Percentiles rank a stretch among this genome's conserved stretches.
These are phyloP conservation scores for Stratiomys singularior DNA, from an alignment of 2,888 invertebrate genomes.

Conservation along the genomic window DNA sequence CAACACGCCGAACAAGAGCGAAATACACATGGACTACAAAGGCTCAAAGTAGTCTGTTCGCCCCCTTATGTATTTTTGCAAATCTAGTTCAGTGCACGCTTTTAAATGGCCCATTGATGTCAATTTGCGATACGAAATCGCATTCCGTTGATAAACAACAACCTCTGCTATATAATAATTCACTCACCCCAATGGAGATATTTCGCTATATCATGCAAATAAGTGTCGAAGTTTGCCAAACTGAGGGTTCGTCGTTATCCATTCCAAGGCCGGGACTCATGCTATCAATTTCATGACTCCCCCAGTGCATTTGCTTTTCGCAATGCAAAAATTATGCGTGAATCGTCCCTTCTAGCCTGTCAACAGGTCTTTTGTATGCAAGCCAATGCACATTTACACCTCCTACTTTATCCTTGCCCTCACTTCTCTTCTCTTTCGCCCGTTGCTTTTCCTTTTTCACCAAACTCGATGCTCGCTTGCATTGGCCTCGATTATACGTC, in stretches of 20 bases:
- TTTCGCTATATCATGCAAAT: conserved; percentile 44
- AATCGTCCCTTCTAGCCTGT: background rate
- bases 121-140: conserved; percentile 43
- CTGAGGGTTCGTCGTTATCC: background rate
- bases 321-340: conserved; percentile 44
- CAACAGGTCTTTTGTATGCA: conserved; percentile 39
- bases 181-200: conserved; percentile 19
- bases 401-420: background rate
- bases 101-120: conserved; percentile 45
- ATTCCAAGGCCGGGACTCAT: background rate
- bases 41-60: background rate
- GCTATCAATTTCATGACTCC: conserved; percentile 37
- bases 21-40: background rate
- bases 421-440: background rate
- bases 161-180: background rate
- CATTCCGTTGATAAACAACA: conserved; percentile 45
- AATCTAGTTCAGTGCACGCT: conserved; percentile 35
- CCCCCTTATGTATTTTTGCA: conserved; percentile 35
- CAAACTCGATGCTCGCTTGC: no score
- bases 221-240: conserved; percentile 37
- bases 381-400: conserved; percentile 34
- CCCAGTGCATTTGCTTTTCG: conserved; percentile 36
- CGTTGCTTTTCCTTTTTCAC: no score
- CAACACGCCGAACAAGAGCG: conserved; percentile 26
- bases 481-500: conserved; percentile 10